Evolutionary conservation across 2,797 vertebrate species (phyloP).

Genomic region (Mormyrus hasselquistii): DNA sequence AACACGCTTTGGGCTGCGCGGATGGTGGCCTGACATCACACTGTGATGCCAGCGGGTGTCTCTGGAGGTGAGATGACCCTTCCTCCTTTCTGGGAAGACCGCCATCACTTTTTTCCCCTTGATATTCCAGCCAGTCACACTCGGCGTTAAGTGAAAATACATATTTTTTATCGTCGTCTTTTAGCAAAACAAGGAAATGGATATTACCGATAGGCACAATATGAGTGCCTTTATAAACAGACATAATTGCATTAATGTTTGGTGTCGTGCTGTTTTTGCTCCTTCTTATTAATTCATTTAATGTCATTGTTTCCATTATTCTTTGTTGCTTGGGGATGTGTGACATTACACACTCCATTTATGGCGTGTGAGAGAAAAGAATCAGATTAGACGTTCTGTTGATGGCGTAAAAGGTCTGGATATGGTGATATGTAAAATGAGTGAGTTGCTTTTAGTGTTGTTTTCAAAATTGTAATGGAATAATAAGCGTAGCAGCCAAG

Average conservation of each 20-base stretch:
- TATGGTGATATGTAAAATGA: neutral
- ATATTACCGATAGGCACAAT: neutral
- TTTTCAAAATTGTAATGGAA: neutral
- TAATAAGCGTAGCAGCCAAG: neutral
- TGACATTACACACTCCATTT: neutral
- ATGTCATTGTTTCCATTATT: neutral
- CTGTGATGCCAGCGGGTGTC: neutral
- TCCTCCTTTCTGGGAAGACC: neutral
- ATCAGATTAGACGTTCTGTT: neutral
- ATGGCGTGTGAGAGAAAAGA: neutral
- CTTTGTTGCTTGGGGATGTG: neutral
- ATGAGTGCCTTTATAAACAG: neutral
- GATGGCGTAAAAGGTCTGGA: neutral
- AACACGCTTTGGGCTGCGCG: neutral
- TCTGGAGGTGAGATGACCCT: neutral
- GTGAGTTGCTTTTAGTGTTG: neutral
- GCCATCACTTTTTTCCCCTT: neutral
- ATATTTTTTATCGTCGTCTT: neutral
- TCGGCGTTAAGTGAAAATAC: neutral
- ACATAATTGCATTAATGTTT: neutral
- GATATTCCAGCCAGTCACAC: neutral
- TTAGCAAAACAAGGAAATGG: neutral
- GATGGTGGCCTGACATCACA: neutral
- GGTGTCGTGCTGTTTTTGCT: neutral
- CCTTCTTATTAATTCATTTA: neutral